A percentile compares a stretch with the other conserved stretches of the same genome.
Evolutionary conservation across 35 echinoderm and acorn worm genomes (phyloP).

Genomic region (Patiria miniata): DNA sequence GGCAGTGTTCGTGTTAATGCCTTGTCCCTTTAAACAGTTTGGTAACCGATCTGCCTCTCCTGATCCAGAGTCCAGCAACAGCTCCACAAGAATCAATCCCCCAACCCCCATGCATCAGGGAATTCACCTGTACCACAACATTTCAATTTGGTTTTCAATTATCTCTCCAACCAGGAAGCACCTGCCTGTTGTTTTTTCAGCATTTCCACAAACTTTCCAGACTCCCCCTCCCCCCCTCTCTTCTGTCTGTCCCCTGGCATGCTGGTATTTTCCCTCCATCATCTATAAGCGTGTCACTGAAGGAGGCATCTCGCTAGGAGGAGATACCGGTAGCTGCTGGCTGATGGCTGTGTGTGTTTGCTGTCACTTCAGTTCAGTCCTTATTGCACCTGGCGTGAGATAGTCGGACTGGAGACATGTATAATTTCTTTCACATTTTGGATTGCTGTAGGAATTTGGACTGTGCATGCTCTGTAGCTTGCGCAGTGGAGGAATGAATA

Average conservation of each 20-base stretch:
- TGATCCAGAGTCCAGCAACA: slow-evolving; percentile 8
- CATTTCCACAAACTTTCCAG: slow-evolving; percentile 11
- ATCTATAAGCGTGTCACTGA: background rate
- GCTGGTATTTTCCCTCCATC: slow-evolving; percentile 5
- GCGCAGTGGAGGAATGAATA: too few species aligned
- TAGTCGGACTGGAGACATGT: background rate
- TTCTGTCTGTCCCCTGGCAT: background rate
- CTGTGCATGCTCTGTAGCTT: background rate
- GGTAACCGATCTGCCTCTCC: background rate
- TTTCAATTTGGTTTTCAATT: slow-evolving; percentile 30
- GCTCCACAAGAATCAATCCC: slow-evolving; percentile 8
- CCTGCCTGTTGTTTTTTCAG: slow-evolving; percentile 26
- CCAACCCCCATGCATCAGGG: slow-evolving; percentile 15
- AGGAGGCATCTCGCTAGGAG: background rate
- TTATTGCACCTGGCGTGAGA: slow-evolving; percentile 30
- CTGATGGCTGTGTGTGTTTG: background rate
- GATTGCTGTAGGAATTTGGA: background rate
- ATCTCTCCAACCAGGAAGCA: slow-evolving; percentile 24
- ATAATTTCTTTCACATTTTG: slow-evolving; percentile 8
- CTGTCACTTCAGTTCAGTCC: slow-evolving; percentile 8
- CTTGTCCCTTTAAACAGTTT: too few species aligned
- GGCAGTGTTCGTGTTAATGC: too few species aligned
- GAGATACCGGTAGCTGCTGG: background rate
- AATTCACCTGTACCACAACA: slow-evolving; percentile 26
- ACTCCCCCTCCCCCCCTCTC: background rate